Evolutionary conservation across 1,140 invertebrate genomes (phyloP).

Genomic region (Megalonaias nervosa): DNA sequence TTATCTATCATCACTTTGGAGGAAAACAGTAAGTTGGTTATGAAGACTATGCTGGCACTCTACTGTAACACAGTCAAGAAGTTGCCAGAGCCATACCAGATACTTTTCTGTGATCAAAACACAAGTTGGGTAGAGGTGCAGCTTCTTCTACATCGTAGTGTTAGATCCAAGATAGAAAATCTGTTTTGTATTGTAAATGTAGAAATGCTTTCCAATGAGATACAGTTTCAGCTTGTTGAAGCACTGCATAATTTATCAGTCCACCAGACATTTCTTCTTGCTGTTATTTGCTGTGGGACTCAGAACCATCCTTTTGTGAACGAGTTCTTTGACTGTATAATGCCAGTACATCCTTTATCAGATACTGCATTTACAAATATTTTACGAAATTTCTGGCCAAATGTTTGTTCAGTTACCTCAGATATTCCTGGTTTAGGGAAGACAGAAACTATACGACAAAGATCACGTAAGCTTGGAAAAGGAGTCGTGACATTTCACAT

Average conservation of each 20-base stretch:
- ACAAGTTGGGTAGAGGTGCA: constrained; percentile 39
- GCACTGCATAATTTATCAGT: not conserved
- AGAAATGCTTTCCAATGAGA: constrained; percentile 31
- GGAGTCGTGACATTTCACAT: no score
- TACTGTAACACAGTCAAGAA: constrained; percentile 37
- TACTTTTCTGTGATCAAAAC: constrained; percentile 39
- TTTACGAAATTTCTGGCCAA: no score
- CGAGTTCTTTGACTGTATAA: not conserved
- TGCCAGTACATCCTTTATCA: no score
- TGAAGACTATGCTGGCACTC: constrained; percentile 40
- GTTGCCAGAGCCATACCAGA: constrained; percentile 38
- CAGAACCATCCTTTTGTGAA: constrained; percentile 34
- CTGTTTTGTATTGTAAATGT: constrained; percentile 45
- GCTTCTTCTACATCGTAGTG: constrained; percentile 36
- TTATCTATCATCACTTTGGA: constrained; percentile 16
- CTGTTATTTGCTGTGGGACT: constrained; percentile 31
- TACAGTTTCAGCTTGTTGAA: constrained; percentile 35
- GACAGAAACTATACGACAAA: no score
- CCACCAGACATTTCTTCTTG: constrained; percentile 3
- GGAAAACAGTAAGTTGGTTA: constrained; percentile 22
- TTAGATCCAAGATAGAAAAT: not conserved
- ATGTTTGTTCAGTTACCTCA: no score
- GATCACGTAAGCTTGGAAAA: no score
- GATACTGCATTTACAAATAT: no score
- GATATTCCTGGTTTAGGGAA: no score